phyloP scores from a whole-genome alignment of 2,888 invertebrate species.

The Agriopis leucophaearia region DNA sequence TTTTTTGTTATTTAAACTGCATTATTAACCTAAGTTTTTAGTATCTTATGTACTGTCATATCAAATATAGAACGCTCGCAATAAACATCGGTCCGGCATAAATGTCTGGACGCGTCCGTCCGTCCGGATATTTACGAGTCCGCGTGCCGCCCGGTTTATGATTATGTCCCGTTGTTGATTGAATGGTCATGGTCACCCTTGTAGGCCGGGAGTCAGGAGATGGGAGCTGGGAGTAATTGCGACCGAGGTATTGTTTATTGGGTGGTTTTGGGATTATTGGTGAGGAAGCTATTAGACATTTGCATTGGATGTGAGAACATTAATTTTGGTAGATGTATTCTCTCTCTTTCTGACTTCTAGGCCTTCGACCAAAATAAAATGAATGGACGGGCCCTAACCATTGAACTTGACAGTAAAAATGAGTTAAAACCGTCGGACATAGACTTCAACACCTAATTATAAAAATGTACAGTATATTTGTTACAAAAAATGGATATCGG shows the following conservation, averaged over 20 bases:
- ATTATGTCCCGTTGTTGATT: slow-evolving; percentile 83
- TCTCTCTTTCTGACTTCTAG: neutral
- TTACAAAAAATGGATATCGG: too few species aligned
- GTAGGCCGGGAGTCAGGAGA: slow-evolving; percentile 33
- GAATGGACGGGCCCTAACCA: too few species aligned
- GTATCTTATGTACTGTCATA: slow-evolving; percentile 11
- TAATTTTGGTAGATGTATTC: neutral
- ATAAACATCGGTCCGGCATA: slow-evolving; percentile 66
- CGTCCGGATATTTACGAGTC: slow-evolving; percentile 74
- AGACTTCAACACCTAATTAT: too few species aligned
- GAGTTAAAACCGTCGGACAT: too few species aligned
- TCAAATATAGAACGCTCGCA: slow-evolving; percentile 37
- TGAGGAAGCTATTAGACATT: slow-evolving; percentile 16
- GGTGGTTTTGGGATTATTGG: slow-evolving; percentile 12
- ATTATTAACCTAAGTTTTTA: neutral
- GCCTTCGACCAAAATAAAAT: too few species aligned
- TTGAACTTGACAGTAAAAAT: too few species aligned
- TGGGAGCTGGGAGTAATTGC: slow-evolving; percentile 32
- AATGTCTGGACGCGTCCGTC: slow-evolving; percentile 51
- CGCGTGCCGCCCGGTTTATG: slow-evolving; percentile 77
- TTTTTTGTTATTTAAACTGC: too few species aligned
- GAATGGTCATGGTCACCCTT: slow-evolving; percentile 80
- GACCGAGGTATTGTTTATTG: slow-evolving; percentile 33
- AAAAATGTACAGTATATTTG: too few species aligned
- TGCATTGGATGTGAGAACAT: slow-evolving; percentile 5